These are phyloP conservation scores for Flexamia atlantica DNA, from an alignment of 2,888 invertebrate genomes.

Conservation along the genomic window DNA sequence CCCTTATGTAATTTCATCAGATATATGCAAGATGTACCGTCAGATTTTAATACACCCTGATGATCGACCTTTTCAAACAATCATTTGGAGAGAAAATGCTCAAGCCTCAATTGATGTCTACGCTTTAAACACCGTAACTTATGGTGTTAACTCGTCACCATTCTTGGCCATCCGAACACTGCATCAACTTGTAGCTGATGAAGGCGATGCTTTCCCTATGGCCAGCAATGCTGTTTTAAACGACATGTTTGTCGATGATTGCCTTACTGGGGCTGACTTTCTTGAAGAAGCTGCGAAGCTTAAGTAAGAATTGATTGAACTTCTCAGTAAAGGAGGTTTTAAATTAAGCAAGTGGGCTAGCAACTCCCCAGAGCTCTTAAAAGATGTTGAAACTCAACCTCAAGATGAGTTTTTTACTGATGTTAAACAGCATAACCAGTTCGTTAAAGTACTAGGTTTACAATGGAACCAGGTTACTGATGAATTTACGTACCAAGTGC, in stretches of 20 bases:
- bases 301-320: background rate
- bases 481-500: no score
- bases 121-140: conserved; percentile 21
- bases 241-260: conserved; percentile 21
- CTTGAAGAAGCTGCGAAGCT: background rate
- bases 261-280: background rate
- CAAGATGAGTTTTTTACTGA: no score
- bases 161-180: background rate
- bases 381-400: no score
- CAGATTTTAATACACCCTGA: no score
- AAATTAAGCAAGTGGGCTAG: no score
- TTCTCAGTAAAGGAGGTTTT: no score
- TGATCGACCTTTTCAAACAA: conserved; percentile 18
- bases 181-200: background rate
- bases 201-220: background rate
- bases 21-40: no score
- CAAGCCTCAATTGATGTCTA: background rate
- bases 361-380: no score
- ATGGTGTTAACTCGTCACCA: background rate
- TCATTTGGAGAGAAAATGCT: background rate
- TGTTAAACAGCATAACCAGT: no score
- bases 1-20: no score
- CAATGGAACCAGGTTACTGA: no score
- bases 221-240: background rate
- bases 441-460: no score